Percentiles rank a stretch among this genome's conserved stretches.
Evolutionary conservation across 2,113 vertebrate species (phyloP).

Genomic region (Gracilinanus agilis): DNA sequence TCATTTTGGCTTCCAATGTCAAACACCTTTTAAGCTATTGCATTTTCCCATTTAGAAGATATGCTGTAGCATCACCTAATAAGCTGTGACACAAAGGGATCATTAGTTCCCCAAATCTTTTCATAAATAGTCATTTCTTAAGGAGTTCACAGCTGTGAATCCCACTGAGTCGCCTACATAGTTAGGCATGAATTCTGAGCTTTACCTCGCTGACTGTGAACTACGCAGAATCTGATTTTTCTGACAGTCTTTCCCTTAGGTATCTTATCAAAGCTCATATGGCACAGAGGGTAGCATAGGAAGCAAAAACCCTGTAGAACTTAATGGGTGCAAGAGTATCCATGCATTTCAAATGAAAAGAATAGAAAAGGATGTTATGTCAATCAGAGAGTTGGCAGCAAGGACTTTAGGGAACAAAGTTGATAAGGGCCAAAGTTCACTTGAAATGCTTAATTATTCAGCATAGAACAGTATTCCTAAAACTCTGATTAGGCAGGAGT

Average conservation of each 20-base stretch:
- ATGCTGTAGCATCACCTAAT: neutral
- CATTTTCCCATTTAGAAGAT: conserved; percentile 18
- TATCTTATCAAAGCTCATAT: conserved; percentile 53
- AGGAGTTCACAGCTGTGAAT: neutral
- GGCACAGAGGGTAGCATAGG: conserved; percentile 24
- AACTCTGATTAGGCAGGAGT: conserved; percentile 13
- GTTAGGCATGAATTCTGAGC: conserved; percentile 16
- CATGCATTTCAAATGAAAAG: conserved; percentile 53
- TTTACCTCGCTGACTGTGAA: conserved; percentile 21
- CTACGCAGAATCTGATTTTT: conserved; percentile 44
- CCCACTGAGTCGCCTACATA: neutral
- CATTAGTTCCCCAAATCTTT: conserved; percentile 23
- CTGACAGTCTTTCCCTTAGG: conserved; percentile 53
- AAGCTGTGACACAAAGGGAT: conserved; percentile 3
- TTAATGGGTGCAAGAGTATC: conserved; percentile 45
- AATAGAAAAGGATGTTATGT: conserved; percentile 57
- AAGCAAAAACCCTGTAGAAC: neutral
- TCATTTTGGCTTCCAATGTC: neutral
- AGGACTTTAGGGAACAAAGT: conserved; percentile 61
- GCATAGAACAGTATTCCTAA: conserved; percentile 19
- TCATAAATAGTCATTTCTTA: conserved; percentile 41
- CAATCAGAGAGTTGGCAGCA: conserved; percentile 48
- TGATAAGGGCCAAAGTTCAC: conserved; percentile 18
- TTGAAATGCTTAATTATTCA: conserved; percentile 8
- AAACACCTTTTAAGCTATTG: neutral